phyloP scores from a whole-genome alignment of 2,113 vertebrate species.

The Thamnophis sirtalis region DNA sequence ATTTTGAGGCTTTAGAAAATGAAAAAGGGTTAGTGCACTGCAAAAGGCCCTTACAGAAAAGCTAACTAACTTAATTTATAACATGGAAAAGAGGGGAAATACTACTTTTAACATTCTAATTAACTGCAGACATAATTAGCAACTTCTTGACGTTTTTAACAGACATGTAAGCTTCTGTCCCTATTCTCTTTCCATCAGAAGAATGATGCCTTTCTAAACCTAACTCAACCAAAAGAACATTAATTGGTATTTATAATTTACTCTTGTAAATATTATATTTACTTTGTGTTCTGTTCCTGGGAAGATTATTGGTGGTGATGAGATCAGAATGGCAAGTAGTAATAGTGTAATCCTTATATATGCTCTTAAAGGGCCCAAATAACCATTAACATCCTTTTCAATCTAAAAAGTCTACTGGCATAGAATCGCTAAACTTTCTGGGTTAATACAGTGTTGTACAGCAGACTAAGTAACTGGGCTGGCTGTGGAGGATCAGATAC shows the following conservation, averaged over 20 bases:
- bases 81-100: conserved; percentile 16
- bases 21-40: background rate
- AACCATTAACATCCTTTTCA: background rate
- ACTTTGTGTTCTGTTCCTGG: background rate
- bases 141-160: background rate
- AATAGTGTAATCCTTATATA: background rate
- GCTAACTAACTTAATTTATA: background rate
- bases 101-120: background rate
- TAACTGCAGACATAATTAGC: background rate
- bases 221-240: background rate
- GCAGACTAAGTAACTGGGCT: background rate
- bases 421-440: background rate
- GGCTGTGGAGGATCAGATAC: background rate
- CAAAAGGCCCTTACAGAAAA: background rate
- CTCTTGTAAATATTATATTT: background rate
- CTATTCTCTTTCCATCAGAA: background rate
- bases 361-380: background rate
- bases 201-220: background rate
- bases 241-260: background rate
- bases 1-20: background rate
- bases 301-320: background rate
- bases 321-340: background rate
- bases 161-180: background rate
- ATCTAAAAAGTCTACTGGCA: no score
- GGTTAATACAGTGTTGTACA: background rate